Base-by-base conservation (phyloP, 2,888 invertebrate genomes). In the Amphipoea oculea region DNA sequence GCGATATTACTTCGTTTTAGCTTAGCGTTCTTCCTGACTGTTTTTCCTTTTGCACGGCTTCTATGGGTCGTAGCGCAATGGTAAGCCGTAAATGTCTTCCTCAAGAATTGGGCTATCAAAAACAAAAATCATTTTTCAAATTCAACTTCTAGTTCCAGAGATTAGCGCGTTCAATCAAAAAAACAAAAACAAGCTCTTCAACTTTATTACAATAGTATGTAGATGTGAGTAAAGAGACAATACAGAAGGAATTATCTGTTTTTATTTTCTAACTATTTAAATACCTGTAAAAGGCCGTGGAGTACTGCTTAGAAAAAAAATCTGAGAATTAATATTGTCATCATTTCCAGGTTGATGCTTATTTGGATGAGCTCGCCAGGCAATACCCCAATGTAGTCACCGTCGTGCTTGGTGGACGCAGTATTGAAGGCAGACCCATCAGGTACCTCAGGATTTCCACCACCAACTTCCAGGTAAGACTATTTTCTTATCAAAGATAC, bases 391-490 rank as follows among this genome's bases (percentile, higher is more conserved):
- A 94, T 14, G 82, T 90, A 0, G 95, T 95, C 3, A 92, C 89
- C 0, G 92, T 95, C 0, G 94, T 90, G 0, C 90, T 93, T 7
- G 97, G 97, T 42, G 98, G 98, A 2, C 93, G 90, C 57, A 97
- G 97, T 77, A 94, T 95, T 76, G 97, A 98, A 94, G 97, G 97
- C 1, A 96, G 97, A 36, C 93, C 96, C 14, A 95, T 98, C 78
- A 97, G 97, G 74, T 97, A 97, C 77, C 92, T 98, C 77, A 97
- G 96, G 89, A 97, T 98, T 73, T 98, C 98, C 0, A 95, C 95
- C 12, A 95, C 96, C 40, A 95, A 96, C 72, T 95, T 95, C 85
- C 91, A 95, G 93, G 96, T 96, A 89, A 67, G 51, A 78, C 23
- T 42, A 20, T 68, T 48, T 23, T 73, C 0, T 20, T 42, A 51